Base-by-base conservation (phyloP, 2,797 vertebrate species). In the Hafferia zeledoni region DNA sequence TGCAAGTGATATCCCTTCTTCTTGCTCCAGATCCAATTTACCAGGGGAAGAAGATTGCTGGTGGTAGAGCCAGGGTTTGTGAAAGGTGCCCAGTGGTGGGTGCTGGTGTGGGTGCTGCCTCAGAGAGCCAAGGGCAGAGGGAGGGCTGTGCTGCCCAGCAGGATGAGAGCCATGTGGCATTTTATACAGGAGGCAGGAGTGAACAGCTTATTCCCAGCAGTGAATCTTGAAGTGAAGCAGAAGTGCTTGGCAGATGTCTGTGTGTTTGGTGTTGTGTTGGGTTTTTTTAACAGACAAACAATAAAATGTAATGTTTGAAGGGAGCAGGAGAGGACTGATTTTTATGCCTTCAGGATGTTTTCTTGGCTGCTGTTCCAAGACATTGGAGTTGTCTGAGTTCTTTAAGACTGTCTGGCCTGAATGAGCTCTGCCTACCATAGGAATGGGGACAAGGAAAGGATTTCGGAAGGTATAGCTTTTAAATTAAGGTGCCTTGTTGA, bases 301-400 rank as follows among this genome's bases (percentile, higher is more conserved):
- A 52, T 90, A 86, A 81, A 83, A 90, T 11, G 13, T 71, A 49
- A 35, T 80, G 41, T 76, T 93, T 61, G 47, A 69, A 85, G 55
- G 25, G 44, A 46, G 33, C 0, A 0, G 44, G 19, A 70, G 25
- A 0, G 4, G 46, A 43, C 50, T 76, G 63, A 28, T 56, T 90
- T 89, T 90, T 84, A 65, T 76, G 87, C 27, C 27, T 91, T 79
- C 17, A 19, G 55, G 70, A 44, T 87, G 39, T 91, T 75, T 89
- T 91, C 56, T 74, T 84, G 81, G 67, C 93, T 83, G 52, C 67
- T 69, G 17, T 83, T 92, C 37, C 27, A 47, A 72, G 52, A 53
- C 5, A 1, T 8, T 56, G 28, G 57, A 41, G 70, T 52, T 90
- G 28, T 55, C 72, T 60, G 23, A 24, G 27, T 78, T 88, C 65